Percentiles rank a stretch among this genome's conserved stretches.
Conservation (phyloP, 2,888 invertebrate species). For the Eretmocerus hayati region DNA sequence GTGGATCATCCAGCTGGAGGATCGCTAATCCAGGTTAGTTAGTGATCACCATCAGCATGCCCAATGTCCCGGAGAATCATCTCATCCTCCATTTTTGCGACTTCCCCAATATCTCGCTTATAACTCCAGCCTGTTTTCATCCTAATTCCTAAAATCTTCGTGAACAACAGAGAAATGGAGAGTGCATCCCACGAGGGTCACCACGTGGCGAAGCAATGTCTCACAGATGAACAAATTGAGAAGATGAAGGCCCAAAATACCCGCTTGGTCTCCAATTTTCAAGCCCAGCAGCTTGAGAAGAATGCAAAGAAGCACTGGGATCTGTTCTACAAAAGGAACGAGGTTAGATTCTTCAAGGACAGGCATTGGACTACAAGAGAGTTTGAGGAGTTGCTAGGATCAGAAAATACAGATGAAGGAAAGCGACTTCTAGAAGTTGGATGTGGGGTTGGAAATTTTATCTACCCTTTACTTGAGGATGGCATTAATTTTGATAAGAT, state of each 20-base stretch:
- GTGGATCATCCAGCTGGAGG: too few relatives aligned
- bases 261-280: slow-evolving; percentile 62
- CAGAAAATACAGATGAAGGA: slow-evolving; percentile 45
- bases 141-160: too few relatives aligned
- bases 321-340: slow-evolving; percentile 91
- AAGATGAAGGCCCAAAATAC: slow-evolving; percentile 64
- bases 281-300: slow-evolving; percentile 69
- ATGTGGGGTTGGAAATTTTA: slow-evolving; percentile 95
- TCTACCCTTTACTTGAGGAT: slow-evolving; percentile 84
- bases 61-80: too few relatives aligned
- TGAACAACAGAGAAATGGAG: too few relatives aligned
- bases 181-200: too few relatives aligned
- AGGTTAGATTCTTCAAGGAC: slow-evolving; percentile 88
- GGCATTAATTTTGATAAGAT: slow-evolving; percentile 55
- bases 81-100: too few relatives aligned
- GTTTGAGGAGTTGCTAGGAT: slow-evolving; percentile 72
- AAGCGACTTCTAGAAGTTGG: slow-evolving; percentile 85
- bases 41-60: too few relatives aligned
- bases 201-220: slow-evolving; percentile 48
- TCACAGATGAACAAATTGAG: slow-evolving; percentile 56
- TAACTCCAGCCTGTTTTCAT: too few relatives aligned
- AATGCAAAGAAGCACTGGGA: slow-evolving; percentile 92
- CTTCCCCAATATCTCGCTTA: too few relatives aligned
- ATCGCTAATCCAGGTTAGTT: too few relatives aligned
- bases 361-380: slow-evolving; percentile 95